Conservation (phyloP, 2,113 vertebrate species). For the Progne subis region DNA sequence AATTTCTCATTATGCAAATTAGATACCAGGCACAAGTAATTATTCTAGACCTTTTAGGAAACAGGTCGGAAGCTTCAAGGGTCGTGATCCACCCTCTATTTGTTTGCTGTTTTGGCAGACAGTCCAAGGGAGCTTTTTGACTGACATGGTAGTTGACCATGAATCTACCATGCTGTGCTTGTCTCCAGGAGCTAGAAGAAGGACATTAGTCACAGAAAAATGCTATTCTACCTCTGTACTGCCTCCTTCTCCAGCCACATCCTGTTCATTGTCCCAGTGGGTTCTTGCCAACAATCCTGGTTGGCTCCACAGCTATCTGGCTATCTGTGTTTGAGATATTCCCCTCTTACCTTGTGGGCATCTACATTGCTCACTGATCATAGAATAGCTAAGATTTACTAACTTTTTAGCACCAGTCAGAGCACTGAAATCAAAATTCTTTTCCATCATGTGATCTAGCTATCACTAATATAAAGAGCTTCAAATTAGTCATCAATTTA, state of each 20-base stretch:
- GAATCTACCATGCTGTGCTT: not conserved
- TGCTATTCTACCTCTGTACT: not conserved
- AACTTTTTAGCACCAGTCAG: not conserved
- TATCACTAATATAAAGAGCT: not conserved
- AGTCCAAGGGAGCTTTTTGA: not conserved
- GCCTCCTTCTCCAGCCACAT: not conserved
- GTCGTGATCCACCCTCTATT: not conserved
- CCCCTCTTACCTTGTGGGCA: not conserved
- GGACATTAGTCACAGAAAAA: fast-evolving
- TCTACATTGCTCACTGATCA: not conserved
- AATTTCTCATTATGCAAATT: not conserved
- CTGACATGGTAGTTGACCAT: not conserved
- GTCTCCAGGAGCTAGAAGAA: not conserved
- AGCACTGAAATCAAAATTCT: not conserved
- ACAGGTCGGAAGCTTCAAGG: fast-evolving
- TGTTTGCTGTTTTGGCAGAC: fast-evolving
- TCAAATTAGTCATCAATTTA: not conserved
- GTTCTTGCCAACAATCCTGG: not conserved
- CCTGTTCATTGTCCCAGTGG: not conserved
- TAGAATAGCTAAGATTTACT: not conserved
- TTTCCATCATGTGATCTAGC: not conserved
- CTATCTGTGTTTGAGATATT: not conserved
- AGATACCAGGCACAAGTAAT: no score
- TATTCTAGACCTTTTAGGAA: not conserved
- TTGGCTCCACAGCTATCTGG: not conserved